phyloP scores from a whole-genome alignment of 2,888 invertebrate genomes.

The Clusia tigrina region DNA sequence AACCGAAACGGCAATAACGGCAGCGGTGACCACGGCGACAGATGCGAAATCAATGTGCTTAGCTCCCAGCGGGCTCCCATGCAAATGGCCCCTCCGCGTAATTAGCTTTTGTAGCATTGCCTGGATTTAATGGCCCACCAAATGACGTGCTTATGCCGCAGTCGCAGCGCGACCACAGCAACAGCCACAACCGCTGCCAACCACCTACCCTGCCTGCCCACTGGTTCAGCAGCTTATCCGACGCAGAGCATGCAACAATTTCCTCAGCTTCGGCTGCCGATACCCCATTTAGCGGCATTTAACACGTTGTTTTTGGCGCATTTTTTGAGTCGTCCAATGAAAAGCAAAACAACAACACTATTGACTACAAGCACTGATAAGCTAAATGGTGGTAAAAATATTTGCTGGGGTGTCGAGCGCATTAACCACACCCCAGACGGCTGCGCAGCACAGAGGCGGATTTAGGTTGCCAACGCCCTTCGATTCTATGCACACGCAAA shows the following conservation, averaged over 20 bases:
- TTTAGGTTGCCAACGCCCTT: no score
- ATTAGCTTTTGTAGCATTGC: neutral
- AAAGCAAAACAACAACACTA: neutral
- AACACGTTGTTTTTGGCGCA: neutral
- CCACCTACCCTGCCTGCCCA: no score
- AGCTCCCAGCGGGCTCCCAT: neutral
- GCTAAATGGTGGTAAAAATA: neutral
- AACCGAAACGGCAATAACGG: neutral
- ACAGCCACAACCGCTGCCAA: neutral
- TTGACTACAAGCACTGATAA: neutral
- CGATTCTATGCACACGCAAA: no score
- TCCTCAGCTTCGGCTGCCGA: no score
- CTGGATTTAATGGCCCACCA: neutral
- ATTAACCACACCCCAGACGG: constrained; percentile 26
- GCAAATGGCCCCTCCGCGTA: neutral
- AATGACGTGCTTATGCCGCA: no score
- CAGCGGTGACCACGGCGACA: neutral
- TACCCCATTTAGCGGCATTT: neutral
- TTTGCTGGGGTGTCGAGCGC: neutral
- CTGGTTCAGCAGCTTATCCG: neutral
- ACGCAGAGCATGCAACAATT: neutral
- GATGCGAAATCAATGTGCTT: neutral
- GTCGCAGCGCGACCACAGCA: no score
- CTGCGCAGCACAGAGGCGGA: constrained; percentile 4
- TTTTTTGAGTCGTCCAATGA: neutral